Conservation (phyloP, 2,888 invertebrate species). For the Erynnis tages region DNA sequence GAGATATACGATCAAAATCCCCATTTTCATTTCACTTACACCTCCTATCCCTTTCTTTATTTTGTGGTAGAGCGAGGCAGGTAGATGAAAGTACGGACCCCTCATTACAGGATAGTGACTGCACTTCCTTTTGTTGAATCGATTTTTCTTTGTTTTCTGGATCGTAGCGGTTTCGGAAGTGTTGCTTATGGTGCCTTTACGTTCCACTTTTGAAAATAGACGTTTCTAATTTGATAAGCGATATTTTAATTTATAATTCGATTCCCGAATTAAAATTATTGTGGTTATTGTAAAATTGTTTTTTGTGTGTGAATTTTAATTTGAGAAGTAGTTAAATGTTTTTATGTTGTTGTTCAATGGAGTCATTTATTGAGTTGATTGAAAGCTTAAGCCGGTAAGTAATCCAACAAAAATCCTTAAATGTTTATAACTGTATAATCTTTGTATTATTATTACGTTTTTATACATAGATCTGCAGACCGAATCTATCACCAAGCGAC, state of each 20-base stretch:
- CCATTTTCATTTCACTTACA: constrained; percentile 5
- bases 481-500: too few species aligned
- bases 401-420: neutral
- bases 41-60: neutral
- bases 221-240: neutral
- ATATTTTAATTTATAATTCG: neutral
- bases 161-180: constrained; percentile 15
- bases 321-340: neutral
- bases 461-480: too few species aligned
- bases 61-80: constrained; percentile 9
- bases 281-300: neutral
- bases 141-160: constrained; percentile 27
- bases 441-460: neutral
- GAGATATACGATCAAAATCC: constrained; percentile 4
- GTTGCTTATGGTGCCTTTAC: constrained; percentile 14
- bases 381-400: neutral
- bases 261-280: neutral
- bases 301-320: neutral
- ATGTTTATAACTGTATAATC: too few species aligned
- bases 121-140: constrained; percentile 23
- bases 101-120: constrained; percentile 33
- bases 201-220: constrained; percentile 3
- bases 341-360: neutral
- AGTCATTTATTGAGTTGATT: neutral
- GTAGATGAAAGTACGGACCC: constrained; percentile 8